Conservation (phyloP, 2,797 vertebrate genomes). For the Onychomys torridus region DNA sequence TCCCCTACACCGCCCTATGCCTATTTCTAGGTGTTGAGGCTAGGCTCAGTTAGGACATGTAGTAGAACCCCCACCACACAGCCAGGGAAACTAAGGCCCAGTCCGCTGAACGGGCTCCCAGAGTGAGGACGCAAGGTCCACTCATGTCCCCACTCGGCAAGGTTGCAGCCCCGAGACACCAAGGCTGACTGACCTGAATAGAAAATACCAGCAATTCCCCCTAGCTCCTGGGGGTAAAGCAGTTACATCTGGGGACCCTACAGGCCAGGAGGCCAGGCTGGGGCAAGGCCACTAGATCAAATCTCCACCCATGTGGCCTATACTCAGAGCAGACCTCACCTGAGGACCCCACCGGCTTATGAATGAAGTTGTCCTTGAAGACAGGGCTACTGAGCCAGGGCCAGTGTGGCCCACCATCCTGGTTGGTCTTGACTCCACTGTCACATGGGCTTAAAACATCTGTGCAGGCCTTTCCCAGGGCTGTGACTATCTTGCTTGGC, state of each 20-base stretch:
- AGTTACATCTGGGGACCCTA: background rate
- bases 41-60: background rate
- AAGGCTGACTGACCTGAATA: background rate
- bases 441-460: background rate
- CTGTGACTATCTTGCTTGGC: background rate
- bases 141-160: background rate
- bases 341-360: background rate
- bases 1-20: accelerated
- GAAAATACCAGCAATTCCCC: background rate
- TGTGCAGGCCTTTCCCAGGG: background rate
- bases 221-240: too few relatives aligned
- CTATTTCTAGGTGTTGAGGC: background rate
- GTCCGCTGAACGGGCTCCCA: background rate
- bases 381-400: background rate
- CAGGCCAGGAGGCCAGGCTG: background rate
- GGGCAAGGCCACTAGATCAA: background rate
- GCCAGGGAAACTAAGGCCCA: background rate
- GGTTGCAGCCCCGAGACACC: background rate
- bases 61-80: background rate
- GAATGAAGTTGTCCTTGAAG: too few relatives aligned
- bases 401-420: accelerated
- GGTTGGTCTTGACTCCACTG: too few relatives aligned
- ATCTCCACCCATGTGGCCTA: background rate
- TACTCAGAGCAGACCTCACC: background rate
- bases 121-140: background rate